Percentiles rank a stretch among this genome's conserved stretches.
Evolutionary conservation across 30 jellyfish, hydroid and myxozoan genomes (phyloP).

Genomic region (Hydractinia symbiolongicarpus): DNA sequence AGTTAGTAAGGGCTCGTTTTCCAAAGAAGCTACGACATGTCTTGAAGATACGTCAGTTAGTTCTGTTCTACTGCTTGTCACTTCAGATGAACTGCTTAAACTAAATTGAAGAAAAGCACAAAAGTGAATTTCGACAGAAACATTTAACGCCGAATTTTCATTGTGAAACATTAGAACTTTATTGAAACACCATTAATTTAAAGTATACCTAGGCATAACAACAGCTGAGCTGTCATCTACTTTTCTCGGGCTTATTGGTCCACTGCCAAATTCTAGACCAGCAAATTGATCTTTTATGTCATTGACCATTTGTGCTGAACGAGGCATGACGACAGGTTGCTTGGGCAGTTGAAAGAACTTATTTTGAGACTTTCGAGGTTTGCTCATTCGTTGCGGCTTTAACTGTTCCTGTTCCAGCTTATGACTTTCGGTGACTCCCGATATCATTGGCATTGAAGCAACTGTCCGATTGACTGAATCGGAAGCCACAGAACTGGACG

Average conservation of each 20-base stretch:
- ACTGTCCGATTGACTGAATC: conserved; percentile 36
- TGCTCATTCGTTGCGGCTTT: conserved; percentile 46
- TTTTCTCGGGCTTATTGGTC: conserved; percentile 65
- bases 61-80: too few relatives aligned
- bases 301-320: conserved; percentile 54
- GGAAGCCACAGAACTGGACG: background rate
- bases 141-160: too few relatives aligned
- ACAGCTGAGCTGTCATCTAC: too few relatives aligned
- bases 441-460: conserved; percentile 62
- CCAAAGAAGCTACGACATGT: too few relatives aligned
- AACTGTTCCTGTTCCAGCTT: conserved; percentile 85
- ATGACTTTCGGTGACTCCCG: conserved; percentile 94
- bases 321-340: conserved; percentile 97
- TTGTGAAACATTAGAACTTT: too few relatives aligned
- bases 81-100: too few relatives aligned
- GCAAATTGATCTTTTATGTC: conserved; percentile 81
- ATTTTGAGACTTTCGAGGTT: conserved; percentile 10
- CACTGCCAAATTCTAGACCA: conserved; percentile 92
- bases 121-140: too few relatives aligned
- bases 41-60: too few relatives aligned
- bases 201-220: too few relatives aligned
- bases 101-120: too few relatives aligned
- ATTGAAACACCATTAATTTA: too few relatives aligned
- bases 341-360: conserved; percentile 38
- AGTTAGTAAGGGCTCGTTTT: too few relatives aligned